Conservation (phyloP, 2,797 vertebrate genomes). For the Falco biarmicus region DNA sequence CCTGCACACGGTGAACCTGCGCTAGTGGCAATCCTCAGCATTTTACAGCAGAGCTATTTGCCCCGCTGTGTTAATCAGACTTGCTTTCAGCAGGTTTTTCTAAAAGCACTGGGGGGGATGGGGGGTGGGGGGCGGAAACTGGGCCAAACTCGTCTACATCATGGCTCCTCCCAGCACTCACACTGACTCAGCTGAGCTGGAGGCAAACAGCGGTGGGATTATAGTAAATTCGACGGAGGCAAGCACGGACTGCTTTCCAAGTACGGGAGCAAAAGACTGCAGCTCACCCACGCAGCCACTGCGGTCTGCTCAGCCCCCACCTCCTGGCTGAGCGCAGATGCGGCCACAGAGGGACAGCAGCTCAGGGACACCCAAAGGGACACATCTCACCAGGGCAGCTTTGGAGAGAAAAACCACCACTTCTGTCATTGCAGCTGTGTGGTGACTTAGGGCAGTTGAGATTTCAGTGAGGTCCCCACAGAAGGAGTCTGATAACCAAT, state of each 20-base stretch:
- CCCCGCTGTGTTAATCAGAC: background rate
- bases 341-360: background rate
- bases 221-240: background rate
- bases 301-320: background rate
- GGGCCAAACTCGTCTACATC: background rate
- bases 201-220: background rate
- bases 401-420: background rate
- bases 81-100: constrained; percentile 8
- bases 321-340: background rate
- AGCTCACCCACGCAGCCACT: background rate
- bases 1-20: background rate
- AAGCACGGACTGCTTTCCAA: background rate
- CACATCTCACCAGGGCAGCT: background rate
- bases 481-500: background rate
- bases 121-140: background rate
- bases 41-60: background rate
- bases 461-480: background rate
- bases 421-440: background rate
- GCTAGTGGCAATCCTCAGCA: background rate
- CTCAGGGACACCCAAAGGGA: background rate
- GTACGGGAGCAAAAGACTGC: background rate
- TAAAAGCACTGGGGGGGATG: background rate
- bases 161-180: background rate
- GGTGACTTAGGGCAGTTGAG: background rate
- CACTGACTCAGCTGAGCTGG: background rate